Evolutionary conservation across 2,797 vertebrate species (phyloP).

Genomic region (Cynodonichthys magdalenae): DNA sequence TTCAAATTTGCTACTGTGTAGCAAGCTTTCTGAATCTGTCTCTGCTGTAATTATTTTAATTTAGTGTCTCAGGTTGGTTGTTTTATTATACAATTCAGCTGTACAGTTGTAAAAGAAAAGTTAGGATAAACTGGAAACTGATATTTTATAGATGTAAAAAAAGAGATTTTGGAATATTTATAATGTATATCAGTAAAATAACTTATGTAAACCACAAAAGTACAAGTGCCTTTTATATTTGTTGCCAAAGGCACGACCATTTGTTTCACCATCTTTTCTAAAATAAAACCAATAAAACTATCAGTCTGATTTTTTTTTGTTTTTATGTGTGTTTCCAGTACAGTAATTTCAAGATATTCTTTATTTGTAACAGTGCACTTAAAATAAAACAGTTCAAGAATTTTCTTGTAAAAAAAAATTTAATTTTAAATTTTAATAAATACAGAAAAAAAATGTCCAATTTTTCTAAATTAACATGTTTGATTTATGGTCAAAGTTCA

Average conservation of each 20-base stretch:
- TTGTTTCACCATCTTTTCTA: conserved; percentile 4
- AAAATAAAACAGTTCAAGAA: too few relatives aligned
- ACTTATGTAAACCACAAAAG: conserved; percentile 67
- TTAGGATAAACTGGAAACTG: conserved; percentile 80
- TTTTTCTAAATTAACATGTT: too few relatives aligned
- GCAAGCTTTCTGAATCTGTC: conserved; percentile 77
- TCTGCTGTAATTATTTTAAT: conserved; percentile 82
- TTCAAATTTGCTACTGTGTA: conserved; percentile 89
- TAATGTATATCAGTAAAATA: conserved; percentile 87
- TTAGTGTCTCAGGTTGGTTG: conserved; percentile 86
- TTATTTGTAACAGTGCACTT: too few relatives aligned
- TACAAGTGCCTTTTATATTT: conserved; percentile 43
- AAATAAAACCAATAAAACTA: conserved; percentile 9
- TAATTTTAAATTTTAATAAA: too few relatives aligned
- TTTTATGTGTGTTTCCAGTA: too few relatives aligned
- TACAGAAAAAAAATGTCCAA: too few relatives aligned
- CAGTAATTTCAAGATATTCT: too few relatives aligned
- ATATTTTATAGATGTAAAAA: conserved; percentile 95
- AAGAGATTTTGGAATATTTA: conserved; percentile 86
- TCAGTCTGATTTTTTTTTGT: too few relatives aligned
- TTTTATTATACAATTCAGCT: conserved; percentile 78
- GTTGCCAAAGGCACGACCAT: conserved; percentile 1
- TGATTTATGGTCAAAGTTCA: too few relatives aligned
- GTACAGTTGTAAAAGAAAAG: conserved; percentile 80
- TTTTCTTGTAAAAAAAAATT: too few relatives aligned